phyloP scores from a whole-genome alignment of 2,888 invertebrate genomes.

The Hirtodrosophila cameraria region DNA sequence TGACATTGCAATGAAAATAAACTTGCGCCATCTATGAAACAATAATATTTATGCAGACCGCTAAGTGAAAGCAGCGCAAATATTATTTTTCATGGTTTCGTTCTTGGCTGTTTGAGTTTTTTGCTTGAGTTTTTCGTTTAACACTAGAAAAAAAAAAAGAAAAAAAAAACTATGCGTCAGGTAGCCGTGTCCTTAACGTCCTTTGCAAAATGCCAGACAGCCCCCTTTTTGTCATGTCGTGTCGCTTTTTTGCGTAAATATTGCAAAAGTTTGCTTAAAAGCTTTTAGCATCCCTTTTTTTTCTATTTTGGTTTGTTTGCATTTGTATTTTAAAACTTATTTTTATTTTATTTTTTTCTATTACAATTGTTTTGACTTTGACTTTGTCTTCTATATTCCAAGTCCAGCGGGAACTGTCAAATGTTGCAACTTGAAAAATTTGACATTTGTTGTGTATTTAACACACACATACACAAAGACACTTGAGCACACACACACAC shows the following conservation, averaged over 20 bases:
- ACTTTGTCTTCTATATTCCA: conserved; percentile 32
- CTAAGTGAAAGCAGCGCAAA: conserved; percentile 58
- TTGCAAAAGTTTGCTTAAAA: conserved; percentile 73
- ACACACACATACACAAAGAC: neutral
- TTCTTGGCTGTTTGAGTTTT: conserved; percentile 26
- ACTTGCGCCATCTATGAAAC: conserved; percentile 49
- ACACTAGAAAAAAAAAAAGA: conserved; percentile 29
- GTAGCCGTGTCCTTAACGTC: conserved; percentile 28
- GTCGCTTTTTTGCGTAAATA: conserved; percentile 56
- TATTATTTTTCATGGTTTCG: conserved; percentile 29
- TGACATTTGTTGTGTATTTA: conserved; percentile 40
- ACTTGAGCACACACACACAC: neutral
- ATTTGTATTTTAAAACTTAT: conserved; percentile 1
- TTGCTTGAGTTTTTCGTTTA: conserved; percentile 57
- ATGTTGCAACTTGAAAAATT: conserved; percentile 32
- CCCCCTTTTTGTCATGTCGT: conserved; percentile 21
- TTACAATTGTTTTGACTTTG: conserved; percentile 49
- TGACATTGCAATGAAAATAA: conserved; percentile 56
- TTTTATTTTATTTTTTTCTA: conserved; percentile 4
- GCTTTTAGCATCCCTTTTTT: conserved; percentile 64
- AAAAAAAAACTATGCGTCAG: conserved; percentile 14
- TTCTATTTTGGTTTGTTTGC: no score
- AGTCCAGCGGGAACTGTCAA: conserved; percentile 57
- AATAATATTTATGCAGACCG: conserved; percentile 69
- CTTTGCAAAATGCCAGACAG: conserved; percentile 28